Evolutionary conservation across 2,888 invertebrate species (phyloP), one percentile per base, ranked within the genome.

Genomic region (Diaphora mendica): DNA sequence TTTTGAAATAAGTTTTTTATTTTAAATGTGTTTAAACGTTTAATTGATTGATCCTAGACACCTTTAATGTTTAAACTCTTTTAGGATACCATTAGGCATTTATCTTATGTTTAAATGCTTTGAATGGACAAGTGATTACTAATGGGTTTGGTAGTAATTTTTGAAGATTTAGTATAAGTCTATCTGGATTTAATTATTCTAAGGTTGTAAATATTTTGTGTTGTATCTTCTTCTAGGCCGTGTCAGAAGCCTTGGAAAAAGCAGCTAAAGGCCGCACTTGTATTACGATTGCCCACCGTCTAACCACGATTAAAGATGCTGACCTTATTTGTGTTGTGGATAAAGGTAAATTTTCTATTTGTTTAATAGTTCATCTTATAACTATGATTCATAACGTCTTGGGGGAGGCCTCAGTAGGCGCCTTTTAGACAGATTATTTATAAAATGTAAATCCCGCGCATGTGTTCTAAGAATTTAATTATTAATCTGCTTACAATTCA

Each of bases 281-380:
- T 85, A 97, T 99, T 42, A 97, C 98, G 4, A 98, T 99, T 80
- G 98, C 98, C 15, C 98, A 99, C 93, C 96, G 98, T 15, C 95
- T 99, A 70, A 97, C 98, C n/a, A 98, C 98, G 0, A 96, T 98
- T 77, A 97, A 97, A 85, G 97, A 98, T 88, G 97, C 98, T 0
- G 97, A 99, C 90, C 93, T 97, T 84, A 99, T 99, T 81, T 98
- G 97, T 85, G 98, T 99, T 7, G 91, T 99, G 39, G 97, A 98
- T 79, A 96, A 97, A 85, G 98, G 98, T 82, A 92, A 42, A 62
- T 13, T 26, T 59, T 59, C 2, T 62, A 30, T 30, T 62, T 30
- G 2, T 17, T 59, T 30, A 15, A 62, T 30, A 30, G 7, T 30
- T 62, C 15, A 30, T 30, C 26, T 5, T 4, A 30, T 13, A n/a